These are phyloP conservation scores for Congeria kusceri DNA, from an alignment of 2,888 invertebrate species.

Conservation along the genomic window DNA sequence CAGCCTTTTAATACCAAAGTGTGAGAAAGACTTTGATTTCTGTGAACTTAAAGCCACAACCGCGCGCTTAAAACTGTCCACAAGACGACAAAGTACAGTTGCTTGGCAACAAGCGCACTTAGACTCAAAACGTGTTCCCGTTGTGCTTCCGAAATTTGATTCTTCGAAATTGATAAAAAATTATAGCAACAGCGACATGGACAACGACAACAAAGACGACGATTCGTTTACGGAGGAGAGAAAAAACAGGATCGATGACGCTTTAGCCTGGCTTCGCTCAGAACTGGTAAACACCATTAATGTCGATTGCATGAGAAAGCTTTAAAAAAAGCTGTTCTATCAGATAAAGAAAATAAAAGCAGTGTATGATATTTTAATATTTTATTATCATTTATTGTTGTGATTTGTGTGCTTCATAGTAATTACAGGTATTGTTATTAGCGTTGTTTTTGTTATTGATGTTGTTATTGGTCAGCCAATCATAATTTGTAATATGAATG, in stretches of 20 bases:
- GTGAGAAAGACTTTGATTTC: constrained; percentile 40
- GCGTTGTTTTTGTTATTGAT: no score
- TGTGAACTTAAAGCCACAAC: constrained; percentile 74
- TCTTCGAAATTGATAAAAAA: constrained; percentile 1
- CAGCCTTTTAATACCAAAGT: not conserved
- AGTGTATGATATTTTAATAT: no score
- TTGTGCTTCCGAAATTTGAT: constrained; percentile 54
- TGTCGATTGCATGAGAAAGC: no score
- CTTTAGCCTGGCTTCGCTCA: constrained; percentile 72
- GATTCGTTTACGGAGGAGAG: constrained; percentile 71
- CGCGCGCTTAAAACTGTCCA: constrained; percentile 72
- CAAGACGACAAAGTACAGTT: constrained; percentile 76
- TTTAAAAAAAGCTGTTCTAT: no score
- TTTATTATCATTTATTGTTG: no score
- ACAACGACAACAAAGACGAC: constrained; percentile 33
- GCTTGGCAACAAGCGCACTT: constrained; percentile 77
- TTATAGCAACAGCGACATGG: no score
- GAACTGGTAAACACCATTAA: constrained; percentile 71
- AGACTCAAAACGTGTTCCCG: constrained; percentile 39
- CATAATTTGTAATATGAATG: no score
- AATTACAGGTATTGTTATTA: no score
- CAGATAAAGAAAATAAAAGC: no score
- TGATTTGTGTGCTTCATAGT: no score
- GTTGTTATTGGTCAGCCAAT: no score
- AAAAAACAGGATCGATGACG: constrained; percentile 72